phyloP scores from a whole-genome alignment of 2,113 vertebrate genomes.

The Copsychus sechellarum region DNA sequence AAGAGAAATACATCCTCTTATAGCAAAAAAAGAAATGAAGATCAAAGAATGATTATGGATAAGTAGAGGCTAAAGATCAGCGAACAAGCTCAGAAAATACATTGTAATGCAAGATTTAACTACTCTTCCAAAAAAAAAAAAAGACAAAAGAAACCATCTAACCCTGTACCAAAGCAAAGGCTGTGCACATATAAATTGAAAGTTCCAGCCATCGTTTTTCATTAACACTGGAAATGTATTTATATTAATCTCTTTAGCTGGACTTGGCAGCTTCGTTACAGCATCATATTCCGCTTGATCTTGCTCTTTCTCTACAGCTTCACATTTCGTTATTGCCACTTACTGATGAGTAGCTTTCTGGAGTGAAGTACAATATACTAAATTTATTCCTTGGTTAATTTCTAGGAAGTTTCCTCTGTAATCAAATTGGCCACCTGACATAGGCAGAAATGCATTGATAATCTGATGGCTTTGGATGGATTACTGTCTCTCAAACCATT shows the following conservation, averaged over 20 bases:
- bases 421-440: not conserved
- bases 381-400: not conserved
- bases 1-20: slow-evolving; percentile 54
- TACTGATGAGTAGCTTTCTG: not conserved
- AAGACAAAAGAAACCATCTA: slow-evolving; percentile 32
- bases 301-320: not conserved
- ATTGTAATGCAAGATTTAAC: slow-evolving; percentile 14
- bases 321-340: not conserved
- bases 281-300: not conserved
- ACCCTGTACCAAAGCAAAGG: slow-evolving; percentile 43
- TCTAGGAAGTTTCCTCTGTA: not conserved
- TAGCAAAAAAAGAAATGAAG: not conserved
- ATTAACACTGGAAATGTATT: slow-evolving; percentile 40
- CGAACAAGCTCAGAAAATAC: not conserved
- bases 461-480: not conserved
- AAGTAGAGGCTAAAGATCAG: slow-evolving; percentile 47
- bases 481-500: not conserved
- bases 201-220: not conserved
- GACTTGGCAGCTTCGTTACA: not conserved
- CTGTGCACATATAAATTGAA: not conserved
- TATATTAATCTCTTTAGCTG: slow-evolving; percentile 38
- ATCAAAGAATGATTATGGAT: slow-evolving; percentile 37
- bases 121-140: not conserved
- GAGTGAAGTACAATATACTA: not conserved
- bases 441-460: not conserved